phyloP scores from a whole-genome alignment of 2,113 vertebrate species.

The Odobenus rosmarus region DNA sequence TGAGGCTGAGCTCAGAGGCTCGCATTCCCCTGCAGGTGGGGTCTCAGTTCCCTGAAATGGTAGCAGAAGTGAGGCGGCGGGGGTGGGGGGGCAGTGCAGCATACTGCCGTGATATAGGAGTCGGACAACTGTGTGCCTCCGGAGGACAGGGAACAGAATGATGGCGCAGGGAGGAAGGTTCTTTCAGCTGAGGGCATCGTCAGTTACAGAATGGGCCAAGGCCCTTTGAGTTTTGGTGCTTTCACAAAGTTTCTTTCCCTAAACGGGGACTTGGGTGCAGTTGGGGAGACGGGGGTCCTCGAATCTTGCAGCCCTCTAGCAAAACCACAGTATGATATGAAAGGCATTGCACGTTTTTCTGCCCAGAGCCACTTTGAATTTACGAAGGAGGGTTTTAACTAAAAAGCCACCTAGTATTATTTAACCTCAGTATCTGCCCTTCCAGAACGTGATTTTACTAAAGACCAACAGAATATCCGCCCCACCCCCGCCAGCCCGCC shows the following conservation, averaged over 20 bases:
- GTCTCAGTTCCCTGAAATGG: not conserved
- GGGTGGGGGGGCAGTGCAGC: not conserved
- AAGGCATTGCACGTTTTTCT: not conserved
- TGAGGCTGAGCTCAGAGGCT: not conserved
- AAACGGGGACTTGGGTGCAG: not conserved
- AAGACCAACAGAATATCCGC: not conserved
- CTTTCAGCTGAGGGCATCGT: not conserved
- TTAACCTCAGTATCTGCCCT: not conserved
- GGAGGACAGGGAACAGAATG: not conserved
- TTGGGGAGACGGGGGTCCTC: too few species aligned
- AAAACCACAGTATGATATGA: not conserved
- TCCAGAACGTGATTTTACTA: not conserved
- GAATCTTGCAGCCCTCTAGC: not conserved
- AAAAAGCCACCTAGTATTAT: not conserved
- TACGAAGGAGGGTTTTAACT: not conserved
- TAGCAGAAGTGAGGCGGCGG: not conserved
- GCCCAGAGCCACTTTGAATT: not conserved
- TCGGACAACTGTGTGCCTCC: not conserved
- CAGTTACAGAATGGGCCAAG: not conserved
- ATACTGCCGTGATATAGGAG: not conserved
- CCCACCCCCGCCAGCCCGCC: too few species aligned
- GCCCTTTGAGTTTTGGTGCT: not conserved
- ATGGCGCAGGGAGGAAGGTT: not conserved
- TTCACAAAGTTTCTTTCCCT: not conserved
- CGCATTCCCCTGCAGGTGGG: accelerated